These are phyloP conservation scores for Sceloporus undulatus DNA, from an alignment of 2,113 vertebrate species.

Conservation along the genomic window DNA sequence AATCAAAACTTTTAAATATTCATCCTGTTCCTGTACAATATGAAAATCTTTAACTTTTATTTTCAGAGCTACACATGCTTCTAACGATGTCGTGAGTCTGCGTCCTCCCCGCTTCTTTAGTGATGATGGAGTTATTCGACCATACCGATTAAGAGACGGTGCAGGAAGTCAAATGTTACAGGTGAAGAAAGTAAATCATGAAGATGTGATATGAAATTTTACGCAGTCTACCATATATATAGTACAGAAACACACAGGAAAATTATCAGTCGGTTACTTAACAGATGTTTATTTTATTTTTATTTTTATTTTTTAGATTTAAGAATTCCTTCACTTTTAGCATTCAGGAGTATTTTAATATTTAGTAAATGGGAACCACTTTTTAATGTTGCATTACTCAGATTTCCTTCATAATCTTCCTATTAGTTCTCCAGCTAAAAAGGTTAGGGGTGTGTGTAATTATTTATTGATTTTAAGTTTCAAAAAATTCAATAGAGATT, in stretches of 20 bases:
- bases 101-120: conserved; percentile 94
- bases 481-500: neutral
- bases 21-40: neutral
- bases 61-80: conserved; percentile 90
- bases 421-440: conserved; percentile 3
- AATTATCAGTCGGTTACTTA: neutral
- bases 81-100: conserved; percentile 89
- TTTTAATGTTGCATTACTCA: conserved; percentile 58
- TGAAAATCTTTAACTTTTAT: conserved; percentile 9
- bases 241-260: neutral
- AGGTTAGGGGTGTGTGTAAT: neutral
- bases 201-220: conserved; percentile 23
- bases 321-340: conserved; percentile 1
- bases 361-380: conserved; percentile 50
- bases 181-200: conserved; percentile 78
- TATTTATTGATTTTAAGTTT: neutral
- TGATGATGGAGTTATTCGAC: conserved; percentile 95
- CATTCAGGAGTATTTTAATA: conserved; percentile 46
- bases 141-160: conserved; percentile 93
- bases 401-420: neutral
- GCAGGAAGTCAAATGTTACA: conserved; percentile 96
- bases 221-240: neutral
- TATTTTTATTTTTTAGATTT: neutral
- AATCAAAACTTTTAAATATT: neutral
- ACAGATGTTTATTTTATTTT: neutral